Base-by-base conservation (phyloP, 2,797 vertebrate species). In the Xenops minutus region DNA sequence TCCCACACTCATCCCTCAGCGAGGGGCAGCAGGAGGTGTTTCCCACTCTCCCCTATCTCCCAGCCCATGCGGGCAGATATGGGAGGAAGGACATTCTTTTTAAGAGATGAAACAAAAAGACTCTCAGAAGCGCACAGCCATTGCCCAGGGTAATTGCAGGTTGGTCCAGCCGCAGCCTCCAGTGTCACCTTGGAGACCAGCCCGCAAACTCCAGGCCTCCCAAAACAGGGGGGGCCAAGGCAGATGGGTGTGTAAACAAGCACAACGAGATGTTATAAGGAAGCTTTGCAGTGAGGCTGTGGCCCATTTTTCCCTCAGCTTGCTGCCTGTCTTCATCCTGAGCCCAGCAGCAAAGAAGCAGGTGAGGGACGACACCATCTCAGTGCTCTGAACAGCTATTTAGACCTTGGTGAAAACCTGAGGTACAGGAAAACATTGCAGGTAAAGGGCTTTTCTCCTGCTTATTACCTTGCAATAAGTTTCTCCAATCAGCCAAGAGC, bases 111-210 rank as follows among this genome's bases (percentile, higher is more conserved):
- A 88, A 37, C 13, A 5, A 49, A 81, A 74, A 16, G 9, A 8
- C 9, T 43, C 34, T 32, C 1, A 0, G 43, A 83, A 71, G 20
- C 21, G 19, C 43, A 32, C 0, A 3, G 14, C 79, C 83, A 64
- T 78, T 22, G 26, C 88, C 64, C 52, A 29, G 30, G 1, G 4
- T 74, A 84, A 88, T 66, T 85, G 78, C 89, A 92, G 92, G 41
- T n/a, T 67, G 80, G 64, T 92, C 78, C 68, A 95, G 83, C 34
- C 63, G 1, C 41, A 67, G 59, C 13, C 34, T 26, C 55, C 43
- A 23, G 32, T 22, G 48, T 97, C 95, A 88, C 97, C 98, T 75
- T 97, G 98, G 97, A 93, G 97, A 98, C 96, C 5, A 4, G 41
- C 88, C 14, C 68, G 87, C 96, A 98, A 98, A 97, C 97, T 96